Evolutionary conservation across 1,140 invertebrate species (phyloP).

Genomic region (Papilio aristodemus): DNA sequence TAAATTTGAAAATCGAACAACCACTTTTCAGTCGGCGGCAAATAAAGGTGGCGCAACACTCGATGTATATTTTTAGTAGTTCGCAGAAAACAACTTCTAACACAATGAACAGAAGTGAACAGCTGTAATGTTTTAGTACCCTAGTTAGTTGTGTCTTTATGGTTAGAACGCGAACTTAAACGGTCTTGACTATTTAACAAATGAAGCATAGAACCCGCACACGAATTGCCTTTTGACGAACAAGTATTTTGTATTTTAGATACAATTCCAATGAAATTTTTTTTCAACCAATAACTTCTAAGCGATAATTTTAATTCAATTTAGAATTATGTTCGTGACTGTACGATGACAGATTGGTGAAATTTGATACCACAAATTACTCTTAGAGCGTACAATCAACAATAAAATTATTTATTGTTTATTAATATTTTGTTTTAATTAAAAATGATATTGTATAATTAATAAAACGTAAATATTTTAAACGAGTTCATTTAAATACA

Average conservation of each 20-base stretch:
- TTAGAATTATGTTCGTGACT: no score
- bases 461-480: neutral
- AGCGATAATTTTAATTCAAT: neutral
- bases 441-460: neutral
- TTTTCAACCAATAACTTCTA: no score
- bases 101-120: constrained; percentile 64
- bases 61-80: constrained; percentile 73
- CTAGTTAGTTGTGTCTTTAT: constrained; percentile 52
- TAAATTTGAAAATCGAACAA: constrained; percentile 52
- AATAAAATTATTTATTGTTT: neutral
- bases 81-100: constrained; percentile 68
- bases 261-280: no score
- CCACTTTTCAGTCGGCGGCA: constrained; percentile 26
- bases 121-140: constrained; percentile 59
- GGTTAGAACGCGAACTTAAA: constrained; percentile 40
- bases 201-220: constrained; percentile 37
- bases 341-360: no score
- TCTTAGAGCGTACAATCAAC: no score
- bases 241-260: neutral
- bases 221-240: constrained; percentile 24
- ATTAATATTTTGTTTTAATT: no score
- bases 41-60: constrained; percentile 43
- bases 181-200: constrained; percentile 39
- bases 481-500: neutral
- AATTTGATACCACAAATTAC: no score